Evolutionary conservation across 2,888 invertebrate genomes (phyloP).

Genomic region (Elysia crispata): DNA sequence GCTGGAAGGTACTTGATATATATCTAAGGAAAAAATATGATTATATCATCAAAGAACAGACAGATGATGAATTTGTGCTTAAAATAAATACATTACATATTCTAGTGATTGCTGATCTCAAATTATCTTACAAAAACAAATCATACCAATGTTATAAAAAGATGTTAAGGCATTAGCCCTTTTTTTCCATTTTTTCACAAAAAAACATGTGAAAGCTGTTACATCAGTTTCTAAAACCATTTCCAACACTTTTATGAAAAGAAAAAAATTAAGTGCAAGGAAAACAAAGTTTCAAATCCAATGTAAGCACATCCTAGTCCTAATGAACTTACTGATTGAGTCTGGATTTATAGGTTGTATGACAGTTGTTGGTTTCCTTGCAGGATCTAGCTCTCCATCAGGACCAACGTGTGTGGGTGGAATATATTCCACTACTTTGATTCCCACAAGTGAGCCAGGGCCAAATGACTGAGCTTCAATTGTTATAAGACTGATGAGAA

Average conservation of each 20-base stretch:
- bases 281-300: not conserved
- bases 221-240: no score
- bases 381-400: constrained; percentile 29
- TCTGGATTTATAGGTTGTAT: constrained; percentile 49
- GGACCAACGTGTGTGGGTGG: constrained; percentile 65
- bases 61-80: no score
- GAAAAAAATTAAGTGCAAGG: not conserved
- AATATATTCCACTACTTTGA: constrained; percentile 95
- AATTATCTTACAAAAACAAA: no score
- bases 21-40: constrained; percentile 27
- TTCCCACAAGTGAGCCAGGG: constrained; percentile 94
- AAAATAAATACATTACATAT: no score
- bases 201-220: no score
- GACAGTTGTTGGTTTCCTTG: constrained; percentile 43
- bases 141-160: no score
- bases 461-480: constrained; percentile 95
- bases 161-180: no score
- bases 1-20: constrained; percentile 43
- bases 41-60: no score
- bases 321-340: constrained; percentile 42
- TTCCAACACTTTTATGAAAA: not conserved
- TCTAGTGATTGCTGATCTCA: no score
- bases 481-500: constrained; percentile 78
- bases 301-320: no score
- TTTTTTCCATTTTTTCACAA: no score